Conservation (phyloP, 2,888 invertebrate species). For the Dilophus febrilis region DNA sequence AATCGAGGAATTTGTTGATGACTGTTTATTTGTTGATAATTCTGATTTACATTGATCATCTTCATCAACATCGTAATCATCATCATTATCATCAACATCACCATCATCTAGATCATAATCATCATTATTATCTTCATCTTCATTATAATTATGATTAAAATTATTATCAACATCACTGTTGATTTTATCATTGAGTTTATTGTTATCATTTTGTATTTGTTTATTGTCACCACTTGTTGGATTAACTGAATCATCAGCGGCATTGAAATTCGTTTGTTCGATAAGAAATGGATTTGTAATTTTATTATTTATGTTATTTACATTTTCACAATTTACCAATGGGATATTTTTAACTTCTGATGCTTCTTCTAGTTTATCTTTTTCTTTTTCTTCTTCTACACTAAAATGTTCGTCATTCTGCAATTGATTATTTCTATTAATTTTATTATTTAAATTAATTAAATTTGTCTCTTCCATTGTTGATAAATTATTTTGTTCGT, state of each 20-base stretch:
- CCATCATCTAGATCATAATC: conserved; percentile 2
- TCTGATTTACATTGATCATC: conserved; percentile 3
- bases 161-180: conserved; percentile 1
- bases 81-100: conserved; percentile 3
- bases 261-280: no score
- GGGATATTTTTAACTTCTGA: no score
- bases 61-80: conserved; percentile 7
- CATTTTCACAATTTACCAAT: no score
- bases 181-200: no score
- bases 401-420: background rate
- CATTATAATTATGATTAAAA: conserved; percentile 2
- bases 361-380: no score
- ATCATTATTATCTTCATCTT: background rate
- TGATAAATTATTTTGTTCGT: conserved; percentile 1
- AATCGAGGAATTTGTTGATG: conserved; percentile 1
- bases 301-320: background rate
- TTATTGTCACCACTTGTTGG: background rate
- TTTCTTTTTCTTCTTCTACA: background rate
- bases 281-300: conserved; percentile 8
- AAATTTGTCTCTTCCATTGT: background rate
- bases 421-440: background rate
- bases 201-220: no score
- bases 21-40: background rate
- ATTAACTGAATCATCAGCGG: no score
- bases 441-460: no score